These are phyloP conservation scores for Microtus pennsylvanicus DNA, from an alignment of 2,113 vertebrate genomes.

Conservation along the genomic window DNA sequence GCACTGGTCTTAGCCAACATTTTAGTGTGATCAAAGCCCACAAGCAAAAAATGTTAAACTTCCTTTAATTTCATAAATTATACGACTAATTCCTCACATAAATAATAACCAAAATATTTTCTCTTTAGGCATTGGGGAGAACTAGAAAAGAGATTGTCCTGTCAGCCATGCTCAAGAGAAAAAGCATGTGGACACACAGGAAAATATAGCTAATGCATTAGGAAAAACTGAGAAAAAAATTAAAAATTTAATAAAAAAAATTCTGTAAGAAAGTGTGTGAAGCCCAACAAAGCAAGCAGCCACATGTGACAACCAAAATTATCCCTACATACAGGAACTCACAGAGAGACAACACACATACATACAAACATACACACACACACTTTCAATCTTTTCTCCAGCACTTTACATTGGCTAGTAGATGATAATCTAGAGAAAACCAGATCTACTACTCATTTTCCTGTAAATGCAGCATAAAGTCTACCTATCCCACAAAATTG, in stretches of 20 bases:
- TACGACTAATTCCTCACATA: conserved; percentile 64
- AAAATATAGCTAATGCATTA: background rate
- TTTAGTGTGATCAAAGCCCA: background rate
- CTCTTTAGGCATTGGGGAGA: conserved; percentile 50
- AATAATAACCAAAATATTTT: conserved; percentile 59
- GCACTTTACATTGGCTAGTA: background rate
- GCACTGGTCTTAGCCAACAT: background rate
- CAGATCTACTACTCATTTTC: background rate
- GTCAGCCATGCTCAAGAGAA: background rate
- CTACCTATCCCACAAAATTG: background rate
- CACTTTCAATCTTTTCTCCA: background rate
- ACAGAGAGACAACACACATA: background rate
- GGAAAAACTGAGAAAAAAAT: background rate
- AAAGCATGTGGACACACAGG: conserved; percentile 30
- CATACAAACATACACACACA: background rate
- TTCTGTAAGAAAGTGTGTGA: conserved; percentile 37
- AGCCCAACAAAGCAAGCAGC: conserved; percentile 22
- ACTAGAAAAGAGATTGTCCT: conserved; percentile 42
- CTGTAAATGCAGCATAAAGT: background rate
- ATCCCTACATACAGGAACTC: background rate
- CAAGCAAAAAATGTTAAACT: conserved; percentile 46
- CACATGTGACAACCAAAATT: background rate
- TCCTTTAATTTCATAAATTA: conserved; percentile 30
- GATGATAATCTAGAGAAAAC: background rate
- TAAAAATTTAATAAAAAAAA: conserved; percentile 43